These are phyloP conservation scores for Aphelenchoides fujianensis DNA, from an alignment of 1,140 invertebrate species.

Conservation along the genomic window DNA sequence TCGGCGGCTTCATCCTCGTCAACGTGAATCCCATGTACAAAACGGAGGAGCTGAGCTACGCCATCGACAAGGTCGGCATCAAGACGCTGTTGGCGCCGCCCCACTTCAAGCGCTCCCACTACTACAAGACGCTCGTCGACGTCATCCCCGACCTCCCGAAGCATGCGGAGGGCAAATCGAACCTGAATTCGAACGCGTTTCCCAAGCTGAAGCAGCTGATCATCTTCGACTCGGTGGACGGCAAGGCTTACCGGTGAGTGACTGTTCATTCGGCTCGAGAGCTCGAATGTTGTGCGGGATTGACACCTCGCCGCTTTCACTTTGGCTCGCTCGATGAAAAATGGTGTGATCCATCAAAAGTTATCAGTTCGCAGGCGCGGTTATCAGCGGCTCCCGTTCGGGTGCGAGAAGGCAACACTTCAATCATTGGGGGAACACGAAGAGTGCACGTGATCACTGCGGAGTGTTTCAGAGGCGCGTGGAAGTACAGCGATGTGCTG, in stretches of 20 bases:
- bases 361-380: slow-evolving; percentile 3
- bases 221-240: slow-evolving; percentile 56
- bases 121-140: slow-evolving; percentile 49
- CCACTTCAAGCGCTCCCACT: slow-evolving; percentile 57
- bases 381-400: not conserved
- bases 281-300: not conserved
- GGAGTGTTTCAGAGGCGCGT: slow-evolving; percentile 52
- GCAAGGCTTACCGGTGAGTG: slow-evolving; percentile 49
- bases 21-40: slow-evolving; percentile 81
- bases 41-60: slow-evolving; percentile 74
- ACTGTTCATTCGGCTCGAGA: not conserved
- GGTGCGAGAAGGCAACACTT: not conserved
- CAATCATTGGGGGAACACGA: not conserved
- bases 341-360: slow-evolving; percentile 14
- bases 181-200: slow-evolving; percentile 46
- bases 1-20: slow-evolving; percentile 78
- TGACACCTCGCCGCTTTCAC: not conserved
- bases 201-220: slow-evolving; percentile 58
- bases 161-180: slow-evolving; percentile 38
- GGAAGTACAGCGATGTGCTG: slow-evolving; percentile 56
- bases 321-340: not conserved
- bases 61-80: slow-evolving; percentile 68
- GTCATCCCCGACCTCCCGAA: slow-evolving; percentile 54
- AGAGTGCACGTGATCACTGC: not conserved
- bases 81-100: slow-evolving; percentile 57